These are phyloP conservation scores for Sebastes trivittatus DNA, from an alignment of 2,797 vertebrate genomes.

Conservation along the genomic window DNA sequence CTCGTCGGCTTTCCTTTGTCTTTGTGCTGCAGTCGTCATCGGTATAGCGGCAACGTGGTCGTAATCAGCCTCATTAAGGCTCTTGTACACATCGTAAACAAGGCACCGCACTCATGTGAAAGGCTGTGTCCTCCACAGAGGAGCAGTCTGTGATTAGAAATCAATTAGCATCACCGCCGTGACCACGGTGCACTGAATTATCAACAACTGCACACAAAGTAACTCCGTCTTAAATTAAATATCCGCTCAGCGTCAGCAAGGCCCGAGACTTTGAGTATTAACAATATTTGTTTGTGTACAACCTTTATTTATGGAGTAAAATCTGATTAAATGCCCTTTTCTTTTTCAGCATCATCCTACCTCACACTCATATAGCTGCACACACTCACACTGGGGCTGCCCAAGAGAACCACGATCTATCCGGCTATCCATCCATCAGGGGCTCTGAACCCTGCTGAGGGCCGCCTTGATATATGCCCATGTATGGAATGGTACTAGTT, in stretches of 20 bases:
- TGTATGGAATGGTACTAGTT: neutral
- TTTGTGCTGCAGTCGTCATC: neutral
- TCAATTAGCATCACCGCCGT: slow-evolving; percentile 3
- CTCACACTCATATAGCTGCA: neutral
- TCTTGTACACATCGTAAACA: neutral
- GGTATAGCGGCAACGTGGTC: neutral
- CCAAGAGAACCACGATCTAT: too few relatives aligned
- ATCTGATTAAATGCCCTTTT: neutral
- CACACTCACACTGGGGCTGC: neutral
- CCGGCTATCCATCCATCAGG: too few relatives aligned
- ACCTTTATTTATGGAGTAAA: neutral
- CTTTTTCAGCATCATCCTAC: neutral
- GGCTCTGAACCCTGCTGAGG: slow-evolving; percentile 17
- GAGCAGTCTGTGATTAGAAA: neutral
- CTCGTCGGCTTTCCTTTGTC: neutral
- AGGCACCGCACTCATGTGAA: neutral
- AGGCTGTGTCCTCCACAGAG: neutral
- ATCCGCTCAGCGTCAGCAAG: neutral
- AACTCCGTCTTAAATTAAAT: neutral
- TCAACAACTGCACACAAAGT: neutral
- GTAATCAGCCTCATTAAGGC: slow-evolving; percentile 17
- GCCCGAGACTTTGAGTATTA: neutral
- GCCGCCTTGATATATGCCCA: slow-evolving; percentile 21
- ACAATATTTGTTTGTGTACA: neutral
- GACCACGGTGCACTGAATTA: neutral